These are phyloP conservation scores for Lordiphosa clarofinis DNA, from an alignment of 1,140 invertebrate genomes.

Conservation along the genomic window DNA sequence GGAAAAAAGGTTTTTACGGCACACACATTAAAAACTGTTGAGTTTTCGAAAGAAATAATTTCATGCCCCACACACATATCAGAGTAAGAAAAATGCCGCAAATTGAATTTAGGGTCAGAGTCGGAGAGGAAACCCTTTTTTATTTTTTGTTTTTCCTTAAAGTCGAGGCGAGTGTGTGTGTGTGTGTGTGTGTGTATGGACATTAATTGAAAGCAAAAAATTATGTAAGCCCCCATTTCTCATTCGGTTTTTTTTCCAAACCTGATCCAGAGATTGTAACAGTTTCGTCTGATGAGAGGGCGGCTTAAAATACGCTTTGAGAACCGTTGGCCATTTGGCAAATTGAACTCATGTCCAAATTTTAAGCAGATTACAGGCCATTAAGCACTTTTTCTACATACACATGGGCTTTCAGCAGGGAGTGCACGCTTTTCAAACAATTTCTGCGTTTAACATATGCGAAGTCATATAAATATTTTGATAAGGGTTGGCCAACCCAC, in stretches of 20 bases:
- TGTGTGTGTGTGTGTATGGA: constrained; percentile 27
- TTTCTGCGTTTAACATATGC: constrained; percentile 71
- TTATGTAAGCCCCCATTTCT: constrained; percentile 40
- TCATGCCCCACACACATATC: constrained; percentile 7
- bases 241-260: constrained; percentile 6
- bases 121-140: constrained; percentile 30
- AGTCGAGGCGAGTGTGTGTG: constrained; percentile 5
- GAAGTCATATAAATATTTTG: constrained; percentile 78
- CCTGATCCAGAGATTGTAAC: constrained; percentile 40
- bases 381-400: constrained; percentile 72
- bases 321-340: constrained; percentile 57
- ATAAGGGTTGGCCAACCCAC: constrained; percentile 63
- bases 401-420: not conserved
- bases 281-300: constrained; percentile 16
- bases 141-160: constrained; percentile 24
- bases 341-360: constrained; percentile 76
- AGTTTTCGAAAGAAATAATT: constrained; percentile 57
- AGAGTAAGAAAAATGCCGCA: constrained; percentile 27
- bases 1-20: constrained; percentile 17
- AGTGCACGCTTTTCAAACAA: constrained; percentile 42
- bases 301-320: constrained; percentile 44
- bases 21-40: constrained; percentile 36
- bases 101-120: constrained; percentile 60
- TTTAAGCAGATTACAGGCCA: constrained; percentile 78
- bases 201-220: constrained; percentile 74